Evolutionary conservation across 2,113 vertebrate species (phyloP).

Genomic region (Nannobrachium achirus): DNA sequence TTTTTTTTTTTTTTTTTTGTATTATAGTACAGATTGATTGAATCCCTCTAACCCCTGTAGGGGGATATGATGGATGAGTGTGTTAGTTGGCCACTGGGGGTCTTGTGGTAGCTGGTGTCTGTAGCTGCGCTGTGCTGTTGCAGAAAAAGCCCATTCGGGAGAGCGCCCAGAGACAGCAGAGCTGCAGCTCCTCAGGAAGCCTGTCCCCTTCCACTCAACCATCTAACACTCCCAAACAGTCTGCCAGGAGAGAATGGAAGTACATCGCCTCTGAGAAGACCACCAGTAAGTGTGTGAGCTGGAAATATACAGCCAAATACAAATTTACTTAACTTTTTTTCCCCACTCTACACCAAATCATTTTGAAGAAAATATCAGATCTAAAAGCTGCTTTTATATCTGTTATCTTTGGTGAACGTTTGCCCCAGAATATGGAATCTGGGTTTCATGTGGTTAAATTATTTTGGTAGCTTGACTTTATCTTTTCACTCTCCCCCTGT

Average conservation of each 20-base stretch:
- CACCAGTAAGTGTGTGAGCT: slow-evolving; percentile 84
- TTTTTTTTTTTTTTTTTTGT: too few relatives aligned
- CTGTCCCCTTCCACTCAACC: slow-evolving; percentile 88
- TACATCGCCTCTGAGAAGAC: slow-evolving; percentile 98
- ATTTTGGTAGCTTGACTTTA: not conserved
- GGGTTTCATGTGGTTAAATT: too few relatives aligned
- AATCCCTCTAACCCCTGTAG: not conserved
- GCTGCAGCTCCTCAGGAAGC: slow-evolving; percentile 92
- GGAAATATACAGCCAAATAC: not conserved
- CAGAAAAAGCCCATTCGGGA: slow-evolving; percentile 97
- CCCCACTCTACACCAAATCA: too few relatives aligned
- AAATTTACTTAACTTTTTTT: not conserved
- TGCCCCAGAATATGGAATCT: too few relatives aligned
- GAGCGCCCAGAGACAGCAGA: slow-evolving; percentile 93
- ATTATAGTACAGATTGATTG: not conserved
- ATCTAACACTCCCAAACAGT: slow-evolving; percentile 76
- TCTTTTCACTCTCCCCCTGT: too few relatives aligned
- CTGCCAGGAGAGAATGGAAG: slow-evolving; percentile 95
- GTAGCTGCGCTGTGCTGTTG: slow-evolving; percentile 95
- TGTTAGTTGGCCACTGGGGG: slow-evolving; percentile 41
- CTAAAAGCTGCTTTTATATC: too few relatives aligned
- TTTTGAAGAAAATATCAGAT: too few relatives aligned
- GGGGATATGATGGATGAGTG: slow-evolving; percentile 28
- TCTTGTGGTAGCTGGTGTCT: slow-evolving; percentile 78
- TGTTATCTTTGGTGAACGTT: not conserved